Conservation (phyloP, 2,888 invertebrate species). For the Harmothoe impar region DNA sequence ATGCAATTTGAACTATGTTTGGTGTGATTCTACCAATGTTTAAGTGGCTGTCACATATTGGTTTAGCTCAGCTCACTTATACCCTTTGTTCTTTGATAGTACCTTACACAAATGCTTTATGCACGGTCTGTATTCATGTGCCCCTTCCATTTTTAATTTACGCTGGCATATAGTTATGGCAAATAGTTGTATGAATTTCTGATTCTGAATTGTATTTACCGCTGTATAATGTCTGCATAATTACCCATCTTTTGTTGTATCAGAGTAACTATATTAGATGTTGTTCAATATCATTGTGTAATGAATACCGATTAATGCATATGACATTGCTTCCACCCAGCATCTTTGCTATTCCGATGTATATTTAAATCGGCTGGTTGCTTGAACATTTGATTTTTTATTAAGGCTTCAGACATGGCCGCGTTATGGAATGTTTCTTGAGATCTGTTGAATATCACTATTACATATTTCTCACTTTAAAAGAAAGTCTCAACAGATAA, state of each 20-base stretch:
- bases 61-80: slow-evolving; percentile 1
- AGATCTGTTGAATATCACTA: slow-evolving; percentile 11
- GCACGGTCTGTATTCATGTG: slow-evolving; percentile 44
- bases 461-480: background rate
- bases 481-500: background rate
- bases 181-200: slow-evolving; percentile 20
- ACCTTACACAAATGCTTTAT: slow-evolving; percentile 47
- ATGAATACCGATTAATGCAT: slow-evolving; percentile 34
- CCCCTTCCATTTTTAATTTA: background rate
- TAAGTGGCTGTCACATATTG: slow-evolving; percentile 22
- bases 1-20: slow-evolving; percentile 37
- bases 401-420: background rate
- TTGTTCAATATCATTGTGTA: slow-evolving; percentile 40
- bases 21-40: slow-evolving; percentile 32
- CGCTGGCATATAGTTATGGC: slow-evolving; percentile 45
- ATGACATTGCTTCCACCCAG: slow-evolving; percentile 20
- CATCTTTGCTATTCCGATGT: slow-evolving; percentile 3
- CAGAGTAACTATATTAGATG: background rate
- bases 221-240: slow-evolving; percentile 42
- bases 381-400: slow-evolving; percentile 24
- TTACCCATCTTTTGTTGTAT: slow-evolving; percentile 49
- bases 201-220: slow-evolving; percentile 19
- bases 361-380: slow-evolving; percentile 32
- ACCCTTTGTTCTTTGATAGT: background rate
- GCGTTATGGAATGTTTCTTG: slow-evolving; percentile 12